These are phyloP conservation scores for Drosophila santomea DNA, from an alignment of 1,140 invertebrate species.

Conservation along the genomic window DNA sequence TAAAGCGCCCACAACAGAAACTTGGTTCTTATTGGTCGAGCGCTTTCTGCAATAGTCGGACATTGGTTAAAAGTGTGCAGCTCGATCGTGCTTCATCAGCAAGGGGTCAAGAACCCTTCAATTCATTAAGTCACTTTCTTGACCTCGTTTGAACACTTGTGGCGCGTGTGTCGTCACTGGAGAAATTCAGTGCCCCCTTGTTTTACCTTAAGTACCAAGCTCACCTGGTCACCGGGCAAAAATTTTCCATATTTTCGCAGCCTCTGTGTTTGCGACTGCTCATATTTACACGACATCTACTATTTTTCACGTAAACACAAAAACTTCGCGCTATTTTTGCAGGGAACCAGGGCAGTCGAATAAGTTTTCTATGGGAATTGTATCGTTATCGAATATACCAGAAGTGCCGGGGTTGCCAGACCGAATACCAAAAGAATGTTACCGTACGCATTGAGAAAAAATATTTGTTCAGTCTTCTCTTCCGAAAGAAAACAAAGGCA, in stretches of 20 bases:
- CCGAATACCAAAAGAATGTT: background rate
- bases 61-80: constrained; percentile 47
- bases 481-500: constrained; percentile 17
- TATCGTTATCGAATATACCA: constrained; percentile 2
- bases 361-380: background rate
- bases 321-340: constrained; percentile 75
- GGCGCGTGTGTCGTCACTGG: constrained; percentile 60
- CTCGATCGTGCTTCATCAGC: constrained; percentile 51
- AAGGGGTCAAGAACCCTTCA: constrained; percentile 66
- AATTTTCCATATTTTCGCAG: constrained; percentile 79
- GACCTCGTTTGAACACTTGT: constrained; percentile 49
- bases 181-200: background rate
- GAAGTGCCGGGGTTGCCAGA: background rate
- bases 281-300: constrained; percentile 60
- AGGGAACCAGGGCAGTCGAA: constrained; percentile 16
- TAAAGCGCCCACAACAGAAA: constrained; percentile 7
- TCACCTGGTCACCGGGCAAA: constrained; percentile 78
- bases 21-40: constrained; percentile 48
- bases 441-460: background rate
- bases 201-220: background rate
- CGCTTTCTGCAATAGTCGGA: constrained; percentile 66
- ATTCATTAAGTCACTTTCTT: constrained; percentile 45
- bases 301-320: constrained; percentile 50
- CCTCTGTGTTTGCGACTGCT: constrained; percentile 72
- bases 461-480: background rate